These are phyloP conservation scores for Neomorphus geoffroyi DNA, from an alignment of 2,797 vertebrate genomes.

Conservation along the genomic window DNA sequence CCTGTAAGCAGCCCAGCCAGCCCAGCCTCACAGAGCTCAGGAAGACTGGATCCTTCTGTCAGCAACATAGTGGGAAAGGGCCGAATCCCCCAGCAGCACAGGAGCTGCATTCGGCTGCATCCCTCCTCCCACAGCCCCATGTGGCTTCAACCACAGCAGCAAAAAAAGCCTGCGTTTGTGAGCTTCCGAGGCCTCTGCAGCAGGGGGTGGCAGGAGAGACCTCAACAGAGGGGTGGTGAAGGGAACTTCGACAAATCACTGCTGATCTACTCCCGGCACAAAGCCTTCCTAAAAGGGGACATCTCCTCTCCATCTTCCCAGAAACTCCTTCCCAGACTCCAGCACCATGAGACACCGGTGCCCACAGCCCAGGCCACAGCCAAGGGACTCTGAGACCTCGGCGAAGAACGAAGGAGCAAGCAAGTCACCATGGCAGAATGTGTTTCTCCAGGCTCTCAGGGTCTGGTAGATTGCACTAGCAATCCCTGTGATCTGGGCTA, in stretches of 20 bases:
- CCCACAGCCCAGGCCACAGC: not conserved
- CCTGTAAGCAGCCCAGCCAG: not conserved
- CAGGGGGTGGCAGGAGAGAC: not conserved
- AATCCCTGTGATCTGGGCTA: not conserved
- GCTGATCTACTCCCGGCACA: not conserved
- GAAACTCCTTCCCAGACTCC: not conserved
- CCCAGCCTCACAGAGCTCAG: not conserved
- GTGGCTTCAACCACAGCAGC: not conserved
- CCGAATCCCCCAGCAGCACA: not conserved
- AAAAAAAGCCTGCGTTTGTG: not conserved
- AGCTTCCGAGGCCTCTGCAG: not conserved
- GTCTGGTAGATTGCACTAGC: not conserved
- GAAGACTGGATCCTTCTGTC: accelerated
- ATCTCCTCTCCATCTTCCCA: not conserved
- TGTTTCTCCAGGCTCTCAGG: not conserved
- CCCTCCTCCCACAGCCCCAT: not conserved
- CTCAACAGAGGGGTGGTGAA: not conserved
- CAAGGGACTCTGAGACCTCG: not conserved
- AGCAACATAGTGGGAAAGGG: not conserved
- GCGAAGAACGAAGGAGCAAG: accelerated
- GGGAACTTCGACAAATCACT: not conserved
- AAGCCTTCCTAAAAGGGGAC: not conserved
- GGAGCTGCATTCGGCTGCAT: not conserved
- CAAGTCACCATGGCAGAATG: not conserved
- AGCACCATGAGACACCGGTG: not conserved